Conservation (phyloP, 2,113 vertebrate species). For the Pardalotus punctatus region DNA sequence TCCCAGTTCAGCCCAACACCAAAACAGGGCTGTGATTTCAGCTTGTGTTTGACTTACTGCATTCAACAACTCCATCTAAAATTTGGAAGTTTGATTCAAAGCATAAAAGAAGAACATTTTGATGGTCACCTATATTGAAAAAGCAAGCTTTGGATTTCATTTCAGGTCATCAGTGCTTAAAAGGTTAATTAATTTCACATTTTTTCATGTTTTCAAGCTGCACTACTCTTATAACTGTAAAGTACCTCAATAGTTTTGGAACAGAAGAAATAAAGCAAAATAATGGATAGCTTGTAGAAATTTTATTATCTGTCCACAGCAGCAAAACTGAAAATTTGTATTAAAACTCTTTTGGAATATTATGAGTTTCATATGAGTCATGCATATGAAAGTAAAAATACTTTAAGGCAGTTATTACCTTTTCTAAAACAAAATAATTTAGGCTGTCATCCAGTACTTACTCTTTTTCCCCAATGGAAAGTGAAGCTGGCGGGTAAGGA, state of each 20-base stretch:
- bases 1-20: not conserved
- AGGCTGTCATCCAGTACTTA: not conserved
- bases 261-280: not conserved
- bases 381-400: not conserved
- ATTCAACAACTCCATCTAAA: not conserved
- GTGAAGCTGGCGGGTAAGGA: not conserved
- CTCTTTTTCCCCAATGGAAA: not conserved
- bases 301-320: not conserved
- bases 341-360: not conserved
- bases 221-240: not conserved
- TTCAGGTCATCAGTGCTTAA: not conserved
- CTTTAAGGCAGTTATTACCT: not conserved
- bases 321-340: not conserved
- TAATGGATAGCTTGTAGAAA: not conserved
- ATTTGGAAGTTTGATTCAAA: not conserved
- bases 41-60: not conserved
- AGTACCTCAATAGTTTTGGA: not conserved
- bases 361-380: not conserved
- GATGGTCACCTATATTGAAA: not conserved
- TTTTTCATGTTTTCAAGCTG: not conserved
- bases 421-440: not conserved
- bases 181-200: not conserved
- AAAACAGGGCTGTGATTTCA: not conserved
- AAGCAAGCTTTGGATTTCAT: not conserved
- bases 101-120: not conserved